Conservation (phyloP, 2,797 vertebrate species). For the Anguilla obscura region DNA sequence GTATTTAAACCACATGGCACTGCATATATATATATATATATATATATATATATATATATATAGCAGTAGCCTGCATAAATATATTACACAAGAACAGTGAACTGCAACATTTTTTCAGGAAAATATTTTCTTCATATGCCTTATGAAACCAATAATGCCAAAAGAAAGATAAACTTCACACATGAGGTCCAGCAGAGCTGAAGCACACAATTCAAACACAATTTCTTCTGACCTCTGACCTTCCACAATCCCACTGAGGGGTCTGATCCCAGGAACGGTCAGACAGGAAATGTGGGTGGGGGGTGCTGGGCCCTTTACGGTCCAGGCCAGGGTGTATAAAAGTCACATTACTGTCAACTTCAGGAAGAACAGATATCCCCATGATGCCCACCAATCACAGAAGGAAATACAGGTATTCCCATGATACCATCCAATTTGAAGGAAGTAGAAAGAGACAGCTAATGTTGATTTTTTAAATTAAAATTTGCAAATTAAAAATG, state of each 20-base stretch:
- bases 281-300: conserved; percentile 15
- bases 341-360: conserved; percentile 1
- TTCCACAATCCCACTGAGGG: conserved; percentile 17
- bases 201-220: neutral
- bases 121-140: neutral
- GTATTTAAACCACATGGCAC: neutral
- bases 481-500: neutral
- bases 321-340: conserved; percentile 15
- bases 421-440: neutral
- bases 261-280: conserved; percentile 22
- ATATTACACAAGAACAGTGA: neutral
- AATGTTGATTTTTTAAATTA: neutral
- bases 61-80: neutral
- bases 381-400: conserved; percentile 6
- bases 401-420: neutral
- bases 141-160: neutral
- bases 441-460: neutral
- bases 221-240: conserved; percentile 22
- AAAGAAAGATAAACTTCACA: conserved; percentile 10
- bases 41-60: neutral
- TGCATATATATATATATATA: neutral
- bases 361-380: conserved; percentile 1
- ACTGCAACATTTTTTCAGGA: neutral
- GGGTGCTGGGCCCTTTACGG: neutral
- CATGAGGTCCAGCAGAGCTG: neutral